phyloP scores from a whole-genome alignment of 2,113 vertebrate species.

The Macquaria ambigua region DNA sequence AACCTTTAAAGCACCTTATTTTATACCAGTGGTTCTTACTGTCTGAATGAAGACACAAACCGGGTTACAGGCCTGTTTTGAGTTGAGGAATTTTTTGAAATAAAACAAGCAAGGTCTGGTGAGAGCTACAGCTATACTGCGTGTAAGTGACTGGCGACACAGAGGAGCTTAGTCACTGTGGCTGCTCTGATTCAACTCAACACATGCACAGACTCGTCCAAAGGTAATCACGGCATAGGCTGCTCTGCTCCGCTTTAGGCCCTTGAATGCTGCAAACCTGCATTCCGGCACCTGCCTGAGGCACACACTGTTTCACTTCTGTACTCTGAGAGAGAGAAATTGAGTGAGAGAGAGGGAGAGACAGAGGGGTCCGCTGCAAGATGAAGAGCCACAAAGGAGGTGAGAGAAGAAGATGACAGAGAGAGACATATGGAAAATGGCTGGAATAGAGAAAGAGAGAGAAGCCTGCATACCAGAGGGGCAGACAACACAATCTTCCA shows the following conservation, averaged over 20 bases:
- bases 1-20: not conserved
- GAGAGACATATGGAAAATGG: conserved; percentile 18
- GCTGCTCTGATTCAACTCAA: conserved; percentile 64
- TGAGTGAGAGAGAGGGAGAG: not conserved
- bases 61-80: not conserved
- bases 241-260: conserved; percentile 35
- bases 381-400: conserved; percentile 15
- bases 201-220: conserved; percentile 75
- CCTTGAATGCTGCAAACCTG: conserved; percentile 72
- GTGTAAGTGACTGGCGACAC: conserved; percentile 17
- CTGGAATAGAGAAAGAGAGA: conserved; percentile 24
- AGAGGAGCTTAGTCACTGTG: conserved; percentile 58
- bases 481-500: conserved; percentile 54
- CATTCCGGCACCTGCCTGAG: conserved; percentile 75
- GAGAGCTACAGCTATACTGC: not conserved
- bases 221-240: conserved; percentile 47
- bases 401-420: conserved; percentile 1
- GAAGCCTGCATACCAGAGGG: conserved; percentile 65
- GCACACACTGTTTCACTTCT: conserved; percentile 48
- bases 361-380: conserved; percentile 21
- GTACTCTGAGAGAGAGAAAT: conserved; percentile 26
- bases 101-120: not conserved
- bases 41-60: not conserved
- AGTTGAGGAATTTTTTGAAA: not conserved
- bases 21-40: not conserved